phyloP scores from a whole-genome alignment of 2,113 vertebrate genomes.

The Theristicus caerulescens region DNA sequence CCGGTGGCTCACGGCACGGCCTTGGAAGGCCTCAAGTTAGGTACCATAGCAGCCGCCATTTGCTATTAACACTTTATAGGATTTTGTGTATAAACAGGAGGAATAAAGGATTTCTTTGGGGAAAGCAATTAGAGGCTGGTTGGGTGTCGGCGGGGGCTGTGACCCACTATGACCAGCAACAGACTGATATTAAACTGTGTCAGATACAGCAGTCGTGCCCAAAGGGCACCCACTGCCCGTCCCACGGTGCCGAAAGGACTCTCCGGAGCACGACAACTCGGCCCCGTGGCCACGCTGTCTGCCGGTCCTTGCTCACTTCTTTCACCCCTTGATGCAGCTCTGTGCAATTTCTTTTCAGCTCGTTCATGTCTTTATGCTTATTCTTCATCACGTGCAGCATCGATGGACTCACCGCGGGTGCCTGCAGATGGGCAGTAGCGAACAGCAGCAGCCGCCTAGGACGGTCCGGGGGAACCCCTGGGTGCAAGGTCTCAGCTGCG shows the following conservation, averaged over 20 bases:
- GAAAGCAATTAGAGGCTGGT: not conserved
- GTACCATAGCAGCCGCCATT: not conserved
- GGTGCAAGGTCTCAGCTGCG: rapidly evolving
- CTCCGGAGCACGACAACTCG: rapidly evolving
- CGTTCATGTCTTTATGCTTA: not conserved
- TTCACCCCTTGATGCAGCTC: not conserved
- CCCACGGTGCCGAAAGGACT: not conserved
- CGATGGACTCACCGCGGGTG: rapidly evolving
- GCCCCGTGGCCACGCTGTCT: not conserved
- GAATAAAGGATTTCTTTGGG: not conserved
- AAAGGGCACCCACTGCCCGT: not conserved
- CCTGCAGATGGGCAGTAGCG: rapidly evolving
- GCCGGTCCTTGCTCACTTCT: not conserved
- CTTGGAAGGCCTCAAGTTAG: not conserved
- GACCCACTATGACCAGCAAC: not conserved
- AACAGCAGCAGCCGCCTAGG: not conserved
- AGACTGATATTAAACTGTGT: not conserved
- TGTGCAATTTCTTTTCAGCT: no score
- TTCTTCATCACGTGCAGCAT: not conserved
- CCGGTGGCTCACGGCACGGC: not conserved
- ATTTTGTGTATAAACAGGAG: not conserved
- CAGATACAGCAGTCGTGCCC: rapidly evolving
- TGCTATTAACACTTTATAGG: not conserved
- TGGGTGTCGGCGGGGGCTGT: not conserved
- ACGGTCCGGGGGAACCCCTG: not conserved